These are phyloP conservation scores for Numida meleagris DNA, from an alignment of 2,113 vertebrate genomes.

Conservation along the genomic window DNA sequence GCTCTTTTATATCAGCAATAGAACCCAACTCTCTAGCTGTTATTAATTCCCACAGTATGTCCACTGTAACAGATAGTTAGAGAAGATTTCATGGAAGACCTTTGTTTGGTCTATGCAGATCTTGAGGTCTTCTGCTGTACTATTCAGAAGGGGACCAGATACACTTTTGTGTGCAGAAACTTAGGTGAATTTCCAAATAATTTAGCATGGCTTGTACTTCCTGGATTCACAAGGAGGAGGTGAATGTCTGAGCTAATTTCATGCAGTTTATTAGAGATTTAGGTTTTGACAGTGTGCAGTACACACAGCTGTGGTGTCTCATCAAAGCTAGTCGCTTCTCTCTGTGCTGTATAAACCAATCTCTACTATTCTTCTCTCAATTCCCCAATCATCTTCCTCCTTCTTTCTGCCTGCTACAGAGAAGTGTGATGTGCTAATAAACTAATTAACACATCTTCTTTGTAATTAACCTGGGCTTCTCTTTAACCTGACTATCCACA, in stretches of 20 bases:
- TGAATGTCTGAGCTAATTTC: neutral
- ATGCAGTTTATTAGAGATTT: neutral
- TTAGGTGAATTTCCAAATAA: neutral
- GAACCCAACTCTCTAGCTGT: neutral
- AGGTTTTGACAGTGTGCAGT: neutral
- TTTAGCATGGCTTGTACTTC: neutral
- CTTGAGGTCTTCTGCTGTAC: neutral
- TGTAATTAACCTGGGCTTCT: slow-evolving; percentile 25
- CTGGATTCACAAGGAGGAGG: neutral
- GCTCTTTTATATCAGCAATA: neutral
- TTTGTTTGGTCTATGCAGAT: rapidly evolving
- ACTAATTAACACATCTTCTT: slow-evolving; percentile 44
- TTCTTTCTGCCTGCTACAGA: neutral
- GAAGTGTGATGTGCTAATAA: slow-evolving; percentile 54
- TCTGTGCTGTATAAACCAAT: neutral
- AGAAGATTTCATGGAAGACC: neutral
- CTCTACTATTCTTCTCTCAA: neutral
- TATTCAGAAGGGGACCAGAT: neutral
- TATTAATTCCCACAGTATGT: neutral
- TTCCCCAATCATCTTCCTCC: neutral
- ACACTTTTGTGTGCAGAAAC: neutral
- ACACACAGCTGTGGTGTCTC: neutral
- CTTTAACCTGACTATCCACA: neutral
- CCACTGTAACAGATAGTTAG: neutral
- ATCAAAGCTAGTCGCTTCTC: neutral